Conservation (phyloP, 2,888 invertebrate species). For the Erannis defoliaria region DNA sequence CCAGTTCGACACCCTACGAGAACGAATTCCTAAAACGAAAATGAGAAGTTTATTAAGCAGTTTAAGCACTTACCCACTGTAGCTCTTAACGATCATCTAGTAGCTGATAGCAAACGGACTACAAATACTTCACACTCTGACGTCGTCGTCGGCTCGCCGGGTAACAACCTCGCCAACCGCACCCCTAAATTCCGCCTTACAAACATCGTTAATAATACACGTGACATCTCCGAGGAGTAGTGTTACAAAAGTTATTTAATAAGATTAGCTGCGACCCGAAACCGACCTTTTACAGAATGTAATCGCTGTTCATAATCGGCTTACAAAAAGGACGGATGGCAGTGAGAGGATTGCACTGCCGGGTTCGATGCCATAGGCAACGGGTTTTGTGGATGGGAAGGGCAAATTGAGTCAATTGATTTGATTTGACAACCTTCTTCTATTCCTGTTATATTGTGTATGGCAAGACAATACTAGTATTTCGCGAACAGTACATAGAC, state of each 20-base stretch:
- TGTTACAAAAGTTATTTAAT: slow-evolving; percentile 37
- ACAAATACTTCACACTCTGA: not conserved
- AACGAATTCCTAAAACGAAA: too few species aligned
- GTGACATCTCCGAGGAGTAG: slow-evolving; percentile 29
- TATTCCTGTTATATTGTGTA: not conserved
- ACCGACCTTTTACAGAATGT: slow-evolving; percentile 35
- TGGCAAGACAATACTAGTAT: too few species aligned
- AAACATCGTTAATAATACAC: slow-evolving; percentile 32
- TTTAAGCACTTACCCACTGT: too few species aligned
- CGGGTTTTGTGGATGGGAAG: not conserved
- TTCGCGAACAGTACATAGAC: too few species aligned
- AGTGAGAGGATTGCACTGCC: slow-evolving; percentile 23
- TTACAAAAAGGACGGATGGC: slow-evolving; percentile 33
- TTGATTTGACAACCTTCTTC: slow-evolving; percentile 7
- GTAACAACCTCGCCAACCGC: not conserved
- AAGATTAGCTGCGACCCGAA: slow-evolving; percentile 34
- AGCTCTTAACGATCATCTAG: too few species aligned
- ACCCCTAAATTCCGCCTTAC: slow-evolving; percentile 8
- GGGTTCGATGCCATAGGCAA: slow-evolving; percentile 3
- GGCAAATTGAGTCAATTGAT: slow-evolving; percentile 9
- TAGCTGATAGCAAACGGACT: too few species aligned
- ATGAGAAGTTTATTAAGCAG: too few species aligned
- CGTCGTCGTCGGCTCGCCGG: not conserved
- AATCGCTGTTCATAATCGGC: slow-evolving; percentile 38
- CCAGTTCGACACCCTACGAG: too few species aligned